Base-by-base conservation (phyloP, 1,140 invertebrate species). In the Zaprionus nigranus region DNA sequence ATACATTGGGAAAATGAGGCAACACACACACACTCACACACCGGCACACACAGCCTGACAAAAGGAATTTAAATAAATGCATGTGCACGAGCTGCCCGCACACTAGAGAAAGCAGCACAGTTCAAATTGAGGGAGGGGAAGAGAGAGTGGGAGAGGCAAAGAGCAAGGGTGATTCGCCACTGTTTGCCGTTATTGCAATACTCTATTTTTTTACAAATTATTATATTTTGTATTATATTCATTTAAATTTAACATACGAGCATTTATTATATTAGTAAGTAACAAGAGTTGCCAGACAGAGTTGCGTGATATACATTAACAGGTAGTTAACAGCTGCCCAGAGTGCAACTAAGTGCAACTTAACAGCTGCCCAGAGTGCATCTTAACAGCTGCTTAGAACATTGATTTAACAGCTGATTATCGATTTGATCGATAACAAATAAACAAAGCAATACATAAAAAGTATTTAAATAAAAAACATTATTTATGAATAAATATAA, bases 21-120 rank as follows among this genome's bases (percentile, higher is more conserved):
- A 40, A 56, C 60, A 63, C 26, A 67, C 24, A 67, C 28, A 46
- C 49, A 69, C 58, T 64, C 61, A 56, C 59, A 68, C 75, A 59
- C 72, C 30, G 30, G 30, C 9, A 57, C 62, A 69, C 58, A 67
- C 73, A 75, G 56, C 69, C 54, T 36, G 61, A 58, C 36, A 72
- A 79, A 78, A 81, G 81, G 72, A 87, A 90, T 88, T 88, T 90
- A 88, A 88, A 90, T 90, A 88, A 88, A 88, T 88, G 85, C 85
- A 88, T 88, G 85, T 90, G 79, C 85, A 88, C 85, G 85, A 81
- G 67, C 49, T 66, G 75, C 63, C 63, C 63, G 69, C 70, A 75
- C 73, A 17, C 40, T 46, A 9, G n/a, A 53, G 68, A 72, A 58
- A 58, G 36, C n/a, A 43, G 30, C 62, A 69, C 54, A 62, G 57